A percentile compares a stretch with the other conserved stretches of the same genome.
These are phyloP conservation scores for Pseudomyrmex dendroicus DNA, from an alignment of 1,140 invertebrate species.

Conservation along the genomic window DNA sequence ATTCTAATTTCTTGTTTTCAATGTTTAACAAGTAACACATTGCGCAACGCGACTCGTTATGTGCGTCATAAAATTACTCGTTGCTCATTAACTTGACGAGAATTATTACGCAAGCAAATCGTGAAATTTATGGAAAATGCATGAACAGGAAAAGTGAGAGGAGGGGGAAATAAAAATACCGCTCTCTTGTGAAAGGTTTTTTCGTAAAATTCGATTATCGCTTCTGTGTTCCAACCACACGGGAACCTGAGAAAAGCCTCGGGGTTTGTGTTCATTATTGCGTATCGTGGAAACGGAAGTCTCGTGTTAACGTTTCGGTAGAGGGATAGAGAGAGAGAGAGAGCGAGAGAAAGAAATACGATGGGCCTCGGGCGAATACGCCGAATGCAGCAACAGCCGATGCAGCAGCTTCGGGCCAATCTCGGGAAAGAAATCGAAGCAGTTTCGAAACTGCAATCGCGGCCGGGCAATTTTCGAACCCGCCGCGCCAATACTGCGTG, in stretches of 20 bases:
- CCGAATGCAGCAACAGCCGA: conserved; percentile 55
- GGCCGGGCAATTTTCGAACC: conserved; percentile 53
- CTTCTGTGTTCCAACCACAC: neutral
- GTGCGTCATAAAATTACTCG: neutral
- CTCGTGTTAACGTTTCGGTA: conserved; percentile 62
- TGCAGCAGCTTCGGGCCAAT: conserved; percentile 45
- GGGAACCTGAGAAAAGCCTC: conserved; percentile 35
- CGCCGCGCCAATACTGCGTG: conserved; percentile 30
- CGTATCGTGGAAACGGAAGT: conserved; percentile 78
- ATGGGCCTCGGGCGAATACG: conserved; percentile 67
- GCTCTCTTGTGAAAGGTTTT: conserved; percentile 31
- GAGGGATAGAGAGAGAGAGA: conserved; percentile 73
- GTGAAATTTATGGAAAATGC: conserved; percentile 23
- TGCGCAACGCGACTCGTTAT: neutral
- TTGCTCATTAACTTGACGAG: neutral
- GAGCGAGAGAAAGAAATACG: too few species aligned
- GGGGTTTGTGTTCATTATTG: conserved; percentile 45
- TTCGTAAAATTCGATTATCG: conserved; percentile 27
- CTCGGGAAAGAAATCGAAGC: conserved; percentile 74
- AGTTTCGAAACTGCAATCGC: conserved; percentile 69
- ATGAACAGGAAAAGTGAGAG: neutral
- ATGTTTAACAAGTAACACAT: neutral
- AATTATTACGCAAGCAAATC: conserved; percentile 1
- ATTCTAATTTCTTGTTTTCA: too few species aligned
- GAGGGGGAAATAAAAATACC: neutral